phyloP scores from a whole-genome alignment of 37 sponge, comb jelly and placozoan species.

The Spongilla lacustris region DNA sequence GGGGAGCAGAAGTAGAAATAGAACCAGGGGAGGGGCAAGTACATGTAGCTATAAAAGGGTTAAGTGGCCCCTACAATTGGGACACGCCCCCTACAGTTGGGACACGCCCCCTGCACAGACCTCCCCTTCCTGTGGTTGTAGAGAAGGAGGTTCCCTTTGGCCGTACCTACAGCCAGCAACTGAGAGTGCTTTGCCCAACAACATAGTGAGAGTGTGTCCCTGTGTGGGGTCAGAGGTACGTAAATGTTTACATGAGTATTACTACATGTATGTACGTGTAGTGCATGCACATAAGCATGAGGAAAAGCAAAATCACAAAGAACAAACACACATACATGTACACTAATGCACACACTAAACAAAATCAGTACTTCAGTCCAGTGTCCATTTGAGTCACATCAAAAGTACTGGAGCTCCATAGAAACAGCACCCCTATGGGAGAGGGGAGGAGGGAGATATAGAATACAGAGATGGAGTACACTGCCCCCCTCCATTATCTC shows the following conservation, averaged over 20 bases:
- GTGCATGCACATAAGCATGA: not conserved
- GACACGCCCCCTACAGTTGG: not conserved
- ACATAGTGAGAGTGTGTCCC: slow-evolving; percentile 76
- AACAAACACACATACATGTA: not conserved
- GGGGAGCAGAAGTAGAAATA: too few relatives aligned
- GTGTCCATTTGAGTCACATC: slow-evolving; percentile 78
- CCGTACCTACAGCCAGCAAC: slow-evolving; percentile 86
- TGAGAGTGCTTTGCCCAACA: slow-evolving; percentile 77
- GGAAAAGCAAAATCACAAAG: too few relatives aligned
- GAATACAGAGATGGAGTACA: too few relatives aligned
- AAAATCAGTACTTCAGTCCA: slow-evolving; percentile 80
- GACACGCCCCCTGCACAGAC: not conserved
- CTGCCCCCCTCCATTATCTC: too few relatives aligned
- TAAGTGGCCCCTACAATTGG: not conserved
- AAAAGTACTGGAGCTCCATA: slow-evolving; percentile 89
- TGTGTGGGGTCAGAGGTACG: not conserved
- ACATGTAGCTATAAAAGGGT: not conserved
- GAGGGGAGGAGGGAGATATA: too few relatives aligned
- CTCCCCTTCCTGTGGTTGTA: slow-evolving; percentile 89
- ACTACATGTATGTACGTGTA: not conserved
- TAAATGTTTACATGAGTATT: too few relatives aligned
- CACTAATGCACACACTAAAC: not conserved
- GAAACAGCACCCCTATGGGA: slow-evolving; percentile 54
- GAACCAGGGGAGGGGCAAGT: too few relatives aligned
- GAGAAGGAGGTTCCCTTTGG: slow-evolving; percentile 92